Conservation (phyloP, 2,797 vertebrate species). For the Tenualosa thibaudeaui region DNA sequence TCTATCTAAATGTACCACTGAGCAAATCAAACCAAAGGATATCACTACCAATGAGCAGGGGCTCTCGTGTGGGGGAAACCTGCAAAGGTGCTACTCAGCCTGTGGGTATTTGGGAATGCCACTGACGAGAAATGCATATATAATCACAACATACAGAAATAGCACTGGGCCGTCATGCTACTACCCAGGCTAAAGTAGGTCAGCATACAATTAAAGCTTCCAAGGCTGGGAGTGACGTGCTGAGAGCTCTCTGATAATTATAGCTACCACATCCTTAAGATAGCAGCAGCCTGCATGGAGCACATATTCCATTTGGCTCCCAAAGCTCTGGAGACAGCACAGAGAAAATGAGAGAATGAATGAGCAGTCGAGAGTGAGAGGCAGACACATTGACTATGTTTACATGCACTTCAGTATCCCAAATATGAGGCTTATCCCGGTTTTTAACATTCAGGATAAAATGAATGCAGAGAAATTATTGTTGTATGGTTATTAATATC, state of each 20-base stretch:
- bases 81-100: not conserved
- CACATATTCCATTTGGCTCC: not conserved
- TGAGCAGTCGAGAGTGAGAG: not conserved
- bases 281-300: slow-evolving; percentile 6
- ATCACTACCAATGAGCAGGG: not conserved
- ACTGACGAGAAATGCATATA: not conserved
- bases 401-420: too few species aligned
- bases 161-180: slow-evolving; percentile 6
- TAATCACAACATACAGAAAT: slow-evolving; percentile 9
- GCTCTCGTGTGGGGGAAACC: not conserved
- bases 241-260: not conserved
- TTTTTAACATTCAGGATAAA: too few species aligned
- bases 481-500: too few species aligned
- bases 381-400: not conserved
- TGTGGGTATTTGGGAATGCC: not conserved
- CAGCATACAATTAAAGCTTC: slow-evolving; percentile 21
- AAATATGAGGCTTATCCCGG: too few species aligned
- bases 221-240: slow-evolving; percentile 18
- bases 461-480: too few species aligned
- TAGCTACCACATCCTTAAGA: slow-evolving; percentile 15
- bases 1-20: not conserved
- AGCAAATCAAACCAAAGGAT: not conserved
- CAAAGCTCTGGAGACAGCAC: not conserved
- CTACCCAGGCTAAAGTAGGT: not conserved
- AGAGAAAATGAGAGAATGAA: not conserved